phyloP scores from a whole-genome alignment of 2,888 invertebrate genomes.

The Cremastobaeus sp. region DNA sequence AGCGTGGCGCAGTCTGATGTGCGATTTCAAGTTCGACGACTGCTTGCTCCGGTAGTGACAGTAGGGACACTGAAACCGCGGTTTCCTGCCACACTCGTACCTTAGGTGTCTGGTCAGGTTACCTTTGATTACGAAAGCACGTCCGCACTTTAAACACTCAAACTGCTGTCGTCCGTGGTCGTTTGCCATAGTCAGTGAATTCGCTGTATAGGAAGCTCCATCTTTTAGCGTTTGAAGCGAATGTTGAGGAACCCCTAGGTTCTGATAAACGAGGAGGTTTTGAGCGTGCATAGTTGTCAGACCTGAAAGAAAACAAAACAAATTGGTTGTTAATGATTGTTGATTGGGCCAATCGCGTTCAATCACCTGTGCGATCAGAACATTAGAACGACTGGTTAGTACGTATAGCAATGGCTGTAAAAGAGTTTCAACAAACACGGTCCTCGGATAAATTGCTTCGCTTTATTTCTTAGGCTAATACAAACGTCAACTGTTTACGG shows the following conservation, averaged over 20 bases:
- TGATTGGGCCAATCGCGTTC: too few species aligned
- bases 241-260: background rate
- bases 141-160: slow-evolving; percentile 74
- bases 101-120: slow-evolving; percentile 75
- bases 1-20: slow-evolving; percentile 70
- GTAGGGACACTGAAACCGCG: slow-evolving; percentile 74
- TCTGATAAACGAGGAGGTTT: slow-evolving; percentile 5
- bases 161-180: too few species aligned
- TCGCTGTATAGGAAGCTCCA: too few species aligned
- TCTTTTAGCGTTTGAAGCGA: background rate
- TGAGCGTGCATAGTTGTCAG: background rate
- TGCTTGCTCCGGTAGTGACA: slow-evolving; percentile 74
- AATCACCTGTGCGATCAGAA: too few species aligned
- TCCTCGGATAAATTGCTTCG: too few species aligned
- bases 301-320: slow-evolving; percentile 33
- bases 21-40: slow-evolving; percentile 73
- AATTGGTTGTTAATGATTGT: background rate
- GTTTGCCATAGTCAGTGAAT: too few species aligned
- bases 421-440: too few species aligned
- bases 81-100: slow-evolving; percentile 75
- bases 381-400: slow-evolving; percentile 17
- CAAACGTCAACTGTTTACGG: too few species aligned
- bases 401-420: background rate
- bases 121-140: slow-evolving; percentile 73
- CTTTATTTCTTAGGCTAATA: too few species aligned